phyloP scores from a whole-genome alignment of 2,113 vertebrate species.

The Uria aalge region DNA sequence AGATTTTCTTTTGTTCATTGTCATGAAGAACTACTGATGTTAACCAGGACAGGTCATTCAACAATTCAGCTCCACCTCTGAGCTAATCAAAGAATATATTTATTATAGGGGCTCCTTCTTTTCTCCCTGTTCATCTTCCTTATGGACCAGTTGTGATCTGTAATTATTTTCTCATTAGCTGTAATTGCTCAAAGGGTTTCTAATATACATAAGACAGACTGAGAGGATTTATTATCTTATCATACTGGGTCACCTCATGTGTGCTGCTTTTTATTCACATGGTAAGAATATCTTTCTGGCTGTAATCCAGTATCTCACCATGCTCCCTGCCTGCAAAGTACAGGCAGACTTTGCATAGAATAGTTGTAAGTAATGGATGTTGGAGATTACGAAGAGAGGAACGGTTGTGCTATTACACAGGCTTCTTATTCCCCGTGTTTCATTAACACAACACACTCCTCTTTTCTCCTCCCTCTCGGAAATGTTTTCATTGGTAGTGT shows the following conservation, averaged over 20 bases:
- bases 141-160: not conserved
- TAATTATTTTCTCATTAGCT: constrained; percentile 22
- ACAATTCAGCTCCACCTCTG: not conserved
- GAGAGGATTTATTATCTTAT: not conserved
- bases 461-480: not conserved
- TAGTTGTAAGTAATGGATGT: not conserved
- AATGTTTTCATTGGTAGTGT: not conserved
- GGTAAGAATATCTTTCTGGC: not conserved
- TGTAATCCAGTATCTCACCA: not conserved
- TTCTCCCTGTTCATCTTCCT: not conserved
- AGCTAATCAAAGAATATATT: not conserved
- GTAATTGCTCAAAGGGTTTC: not conserved
- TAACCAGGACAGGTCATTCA: not conserved
- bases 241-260: not conserved
- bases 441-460: not conserved
- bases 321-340: not conserved
- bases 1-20: not conserved
- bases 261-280: not conserved
- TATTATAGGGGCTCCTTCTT: not conserved
- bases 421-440: not conserved
- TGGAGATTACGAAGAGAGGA: not conserved
- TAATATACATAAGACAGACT: not conserved
- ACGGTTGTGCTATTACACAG: not conserved
- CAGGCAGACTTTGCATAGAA: not conserved
- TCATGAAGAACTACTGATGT: not conserved